Evolutionary conservation across 1,140 invertebrate genomes (phyloP).

Genomic region (Philopotamus ludificatus): DNA sequence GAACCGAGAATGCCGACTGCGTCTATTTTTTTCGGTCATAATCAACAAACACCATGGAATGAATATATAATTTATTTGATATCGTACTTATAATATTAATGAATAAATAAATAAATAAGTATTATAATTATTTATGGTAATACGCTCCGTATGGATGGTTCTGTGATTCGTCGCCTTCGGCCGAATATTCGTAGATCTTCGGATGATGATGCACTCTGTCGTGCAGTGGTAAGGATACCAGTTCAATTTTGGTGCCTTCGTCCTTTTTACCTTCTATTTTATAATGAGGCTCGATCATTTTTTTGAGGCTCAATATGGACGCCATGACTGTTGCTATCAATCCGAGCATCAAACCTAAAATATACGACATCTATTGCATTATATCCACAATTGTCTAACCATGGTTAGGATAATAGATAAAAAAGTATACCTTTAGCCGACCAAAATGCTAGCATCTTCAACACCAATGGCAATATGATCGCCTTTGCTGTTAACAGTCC

Average conservation of each 20-base stretch:
- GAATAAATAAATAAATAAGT: neutral
- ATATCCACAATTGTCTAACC: no score
- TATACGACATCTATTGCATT: neutral
- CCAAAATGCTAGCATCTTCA: conserved; percentile 63
- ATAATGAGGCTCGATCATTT: conserved; percentile 42
- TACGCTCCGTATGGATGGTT: conserved; percentile 12
- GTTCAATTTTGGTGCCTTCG: conserved; percentile 49
- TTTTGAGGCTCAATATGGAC: conserved; percentile 48
- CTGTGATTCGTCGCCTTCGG: neutral
- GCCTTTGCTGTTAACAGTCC: conserved; percentile 63
- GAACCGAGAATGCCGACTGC: no score
- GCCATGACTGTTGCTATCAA: conserved; percentile 50
- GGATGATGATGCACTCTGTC: conserved; percentile 46
- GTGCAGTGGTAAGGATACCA: conserved; percentile 47
- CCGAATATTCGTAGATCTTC: conserved; percentile 2
- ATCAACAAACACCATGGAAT: neutral
- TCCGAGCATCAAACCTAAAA: conserved; percentile 49
- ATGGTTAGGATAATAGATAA: no score
- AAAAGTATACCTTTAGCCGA: conserved; percentile 52
- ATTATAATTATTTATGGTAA: neutral
- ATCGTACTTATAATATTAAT: no score
- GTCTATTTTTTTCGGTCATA: no score
- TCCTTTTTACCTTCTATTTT: conserved; percentile 47
- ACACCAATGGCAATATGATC: conserved; percentile 60
- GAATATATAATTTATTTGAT: neutral